A percentile compares a stretch with the other conserved stretches of the same genome.
Conservation (phyloP, 37 sponge, comb jelly and placozoan genomes). For the Spongilla lacustris region DNA sequence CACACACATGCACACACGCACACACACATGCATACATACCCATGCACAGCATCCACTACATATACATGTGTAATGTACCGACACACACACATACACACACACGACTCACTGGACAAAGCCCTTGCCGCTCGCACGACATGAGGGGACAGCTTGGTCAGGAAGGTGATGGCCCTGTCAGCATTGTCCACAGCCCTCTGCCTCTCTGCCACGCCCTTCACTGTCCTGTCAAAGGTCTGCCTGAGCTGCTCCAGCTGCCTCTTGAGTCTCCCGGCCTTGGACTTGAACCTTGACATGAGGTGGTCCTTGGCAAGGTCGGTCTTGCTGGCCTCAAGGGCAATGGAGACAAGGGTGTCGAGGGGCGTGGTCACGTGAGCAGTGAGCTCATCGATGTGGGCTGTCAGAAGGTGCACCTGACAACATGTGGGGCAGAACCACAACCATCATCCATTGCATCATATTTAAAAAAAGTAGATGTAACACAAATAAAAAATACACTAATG, state of each 20-base stretch:
- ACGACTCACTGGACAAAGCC: conserved; percentile 48
- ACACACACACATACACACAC: neutral
- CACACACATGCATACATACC: neutral
- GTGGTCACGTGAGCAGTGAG: conserved; percentile 66
- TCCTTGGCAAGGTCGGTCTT: conserved; percentile 45
- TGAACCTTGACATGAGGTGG: conserved; percentile 56
- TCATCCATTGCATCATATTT: neutral
- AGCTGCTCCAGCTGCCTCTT: conserved; percentile 40
- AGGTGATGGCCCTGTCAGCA: conserved; percentile 18
- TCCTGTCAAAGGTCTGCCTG: neutral
- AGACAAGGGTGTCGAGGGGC: conserved; percentile 73
- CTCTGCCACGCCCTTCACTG: neutral
- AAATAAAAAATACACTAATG: too few species aligned
- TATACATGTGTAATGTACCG: too few species aligned
- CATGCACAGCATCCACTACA: neutral
- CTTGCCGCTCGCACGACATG: conserved; percentile 59
- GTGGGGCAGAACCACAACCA: too few species aligned
- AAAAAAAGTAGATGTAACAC: too few species aligned
- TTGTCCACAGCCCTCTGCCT: conserved; percentile 13
- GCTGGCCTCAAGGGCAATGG: conserved; percentile 60
- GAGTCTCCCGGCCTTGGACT: conserved; percentile 19
- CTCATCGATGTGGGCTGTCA: conserved; percentile 82
- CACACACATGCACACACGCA: too few species aligned
- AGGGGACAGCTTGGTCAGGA: conserved; percentile 74
- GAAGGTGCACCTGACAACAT: conserved; percentile 83